Conservation (phyloP, 1,140 invertebrate genomes). For the Euura saliciscinereae region DNA sequence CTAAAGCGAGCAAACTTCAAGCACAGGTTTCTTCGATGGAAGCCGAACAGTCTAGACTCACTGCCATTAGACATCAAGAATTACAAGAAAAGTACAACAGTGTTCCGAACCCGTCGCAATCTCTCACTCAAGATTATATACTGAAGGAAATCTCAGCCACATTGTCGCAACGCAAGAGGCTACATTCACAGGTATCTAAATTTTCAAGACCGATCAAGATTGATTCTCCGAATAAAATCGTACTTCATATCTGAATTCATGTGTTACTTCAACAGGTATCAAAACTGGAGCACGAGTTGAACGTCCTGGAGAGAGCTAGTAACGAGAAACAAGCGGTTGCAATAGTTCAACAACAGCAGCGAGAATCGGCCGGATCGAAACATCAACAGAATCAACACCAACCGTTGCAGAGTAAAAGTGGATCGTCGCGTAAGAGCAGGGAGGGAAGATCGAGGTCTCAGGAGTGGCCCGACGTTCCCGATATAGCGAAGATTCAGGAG, state of each 20-base stretch:
- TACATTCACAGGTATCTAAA: slow-evolving; percentile 70
- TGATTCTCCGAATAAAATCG: no score
- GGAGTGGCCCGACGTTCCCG: slow-evolving; percentile 89
- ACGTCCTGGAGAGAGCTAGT: slow-evolving; percentile 72
- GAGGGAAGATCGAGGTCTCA: slow-evolving; percentile 80
- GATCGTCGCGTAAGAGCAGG: slow-evolving; percentile 67
- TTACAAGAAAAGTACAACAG: slow-evolving; percentile 69
- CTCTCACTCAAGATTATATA: slow-evolving; percentile 77
- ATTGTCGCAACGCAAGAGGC: slow-evolving; percentile 77
- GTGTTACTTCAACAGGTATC: slow-evolving; percentile 58
- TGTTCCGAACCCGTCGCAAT: slow-evolving; percentile 66
- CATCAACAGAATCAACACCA: slow-evolving; percentile 35
- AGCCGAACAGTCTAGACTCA: slow-evolving; percentile 73
- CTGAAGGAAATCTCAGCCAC: slow-evolving; percentile 85
- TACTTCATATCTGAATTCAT: neutral
- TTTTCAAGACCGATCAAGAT: neutral
- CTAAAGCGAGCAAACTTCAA: slow-evolving; percentile 82
- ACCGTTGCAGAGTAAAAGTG: slow-evolving; percentile 39
- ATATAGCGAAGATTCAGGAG: slow-evolving; percentile 88
- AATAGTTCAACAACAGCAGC: slow-evolving; percentile 42
- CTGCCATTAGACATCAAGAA: slow-evolving; percentile 71
- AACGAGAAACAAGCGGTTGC: slow-evolving; percentile 68
- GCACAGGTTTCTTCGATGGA: slow-evolving; percentile 76
- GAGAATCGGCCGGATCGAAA: slow-evolving; percentile 33
- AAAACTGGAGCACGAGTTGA: slow-evolving; percentile 76